Conservation (phyloP, 2,797 vertebrate species). For the Microhierax caerulescens region DNA sequence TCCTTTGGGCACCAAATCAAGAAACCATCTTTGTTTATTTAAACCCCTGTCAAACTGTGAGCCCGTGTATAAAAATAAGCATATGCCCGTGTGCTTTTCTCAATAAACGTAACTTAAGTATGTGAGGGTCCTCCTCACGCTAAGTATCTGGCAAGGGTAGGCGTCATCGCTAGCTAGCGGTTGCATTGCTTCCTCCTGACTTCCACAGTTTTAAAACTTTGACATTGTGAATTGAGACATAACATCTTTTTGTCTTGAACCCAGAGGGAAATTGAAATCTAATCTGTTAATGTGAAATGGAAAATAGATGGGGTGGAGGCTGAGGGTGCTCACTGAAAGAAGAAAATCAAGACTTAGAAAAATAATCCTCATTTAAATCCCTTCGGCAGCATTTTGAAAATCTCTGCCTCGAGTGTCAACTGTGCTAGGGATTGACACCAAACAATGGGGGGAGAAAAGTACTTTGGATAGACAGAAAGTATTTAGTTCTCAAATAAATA, state of each 20-base stretch:
- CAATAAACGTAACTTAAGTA: background rate
- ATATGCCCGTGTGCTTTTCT: background rate
- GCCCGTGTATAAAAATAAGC: rapidly evolving
- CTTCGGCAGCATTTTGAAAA: constrained; percentile 21
- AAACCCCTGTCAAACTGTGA: background rate
- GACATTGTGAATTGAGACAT: background rate
- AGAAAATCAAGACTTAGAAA: constrained; percentile 30
- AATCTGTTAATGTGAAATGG: background rate
- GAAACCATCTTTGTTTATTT: background rate
- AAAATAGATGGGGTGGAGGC: background rate
- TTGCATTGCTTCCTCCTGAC: background rate
- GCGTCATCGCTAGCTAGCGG: background rate
- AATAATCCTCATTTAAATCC: constrained; percentile 47
- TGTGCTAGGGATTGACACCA: background rate
- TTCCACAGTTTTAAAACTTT: background rate
- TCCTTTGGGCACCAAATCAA: background rate
- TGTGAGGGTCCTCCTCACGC: background rate
- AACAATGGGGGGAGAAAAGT: background rate
- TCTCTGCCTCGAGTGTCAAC: background rate
- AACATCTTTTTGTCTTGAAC: background rate
- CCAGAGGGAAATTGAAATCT: background rate
- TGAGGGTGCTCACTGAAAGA: background rate
- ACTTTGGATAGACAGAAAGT: background rate
- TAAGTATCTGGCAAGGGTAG: rapidly evolving
- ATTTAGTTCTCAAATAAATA: background rate